A percentile compares a stretch with the other conserved stretches of the same genome.
These are phyloP conservation scores for Poecilia velifera DNA, from an alignment of 2,797 vertebrate species.

Conservation along the genomic window DNA sequence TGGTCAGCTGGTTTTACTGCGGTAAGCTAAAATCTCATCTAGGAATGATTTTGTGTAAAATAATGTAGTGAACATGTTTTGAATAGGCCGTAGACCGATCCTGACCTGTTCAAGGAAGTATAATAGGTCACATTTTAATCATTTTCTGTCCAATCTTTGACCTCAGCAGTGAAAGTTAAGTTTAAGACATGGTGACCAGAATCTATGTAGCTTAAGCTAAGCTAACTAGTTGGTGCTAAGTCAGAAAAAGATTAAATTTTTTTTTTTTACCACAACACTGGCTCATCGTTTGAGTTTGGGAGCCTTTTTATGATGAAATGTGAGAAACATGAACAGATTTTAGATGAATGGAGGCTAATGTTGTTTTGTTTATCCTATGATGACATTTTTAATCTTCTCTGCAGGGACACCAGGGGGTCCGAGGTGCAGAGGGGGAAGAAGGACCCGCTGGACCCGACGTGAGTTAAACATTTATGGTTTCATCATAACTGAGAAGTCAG, in stretches of 20 bases:
- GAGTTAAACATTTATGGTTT: conserved; percentile 47
- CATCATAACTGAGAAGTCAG: not conserved
- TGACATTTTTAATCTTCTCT: conserved; percentile 32
- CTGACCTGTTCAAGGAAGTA: too few species aligned
- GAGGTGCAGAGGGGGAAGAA: conserved; percentile 80
- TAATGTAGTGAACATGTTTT: too few species aligned
- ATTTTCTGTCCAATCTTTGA: too few species aligned
- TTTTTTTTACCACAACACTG: not conserved
- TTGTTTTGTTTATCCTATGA: not conserved
- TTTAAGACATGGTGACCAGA: not conserved
- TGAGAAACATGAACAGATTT: not conserved
- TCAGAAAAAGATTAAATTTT: not conserved
- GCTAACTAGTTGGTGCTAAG: not conserved
- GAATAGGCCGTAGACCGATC: too few species aligned
- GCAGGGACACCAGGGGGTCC: conserved; percentile 82
- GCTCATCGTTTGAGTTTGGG: not conserved
- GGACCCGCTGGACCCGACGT: conserved; percentile 82
- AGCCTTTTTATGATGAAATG: not conserved
- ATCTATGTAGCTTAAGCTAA: too few species aligned
- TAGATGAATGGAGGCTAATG: not conserved
- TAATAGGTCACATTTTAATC: too few species aligned
- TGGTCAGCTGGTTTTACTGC: too few species aligned
- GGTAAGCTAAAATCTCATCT: too few species aligned
- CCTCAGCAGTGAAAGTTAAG: too few species aligned
- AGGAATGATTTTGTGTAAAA: too few species aligned